Percentiles rank a stretch among this genome's conserved stretches.
Conservation (phyloP, 2,888 invertebrate species). For the Pyralis farinalis region DNA sequence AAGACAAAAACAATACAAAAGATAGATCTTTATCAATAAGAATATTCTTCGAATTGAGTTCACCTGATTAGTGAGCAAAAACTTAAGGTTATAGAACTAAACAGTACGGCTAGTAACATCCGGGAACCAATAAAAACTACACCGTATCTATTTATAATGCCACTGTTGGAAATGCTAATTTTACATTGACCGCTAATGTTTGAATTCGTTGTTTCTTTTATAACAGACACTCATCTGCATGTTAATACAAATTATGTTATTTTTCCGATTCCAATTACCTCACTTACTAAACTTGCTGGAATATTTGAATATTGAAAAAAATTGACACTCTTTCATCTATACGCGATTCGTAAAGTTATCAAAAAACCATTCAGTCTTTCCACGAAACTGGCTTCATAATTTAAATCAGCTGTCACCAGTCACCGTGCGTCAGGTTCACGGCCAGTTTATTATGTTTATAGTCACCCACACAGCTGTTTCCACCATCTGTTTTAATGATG, state of each 20-base stretch:
- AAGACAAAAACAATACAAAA: constrained; percentile 8
- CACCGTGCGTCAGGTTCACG: constrained; percentile 31
- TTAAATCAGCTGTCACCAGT: constrained; percentile 19
- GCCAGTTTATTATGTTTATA: constrained; percentile 26
- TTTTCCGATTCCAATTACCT: no score
- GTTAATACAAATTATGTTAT: no score
- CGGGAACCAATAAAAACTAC: background rate
- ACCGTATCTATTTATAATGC: background rate
- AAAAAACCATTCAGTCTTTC: background rate
- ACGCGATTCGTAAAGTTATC: background rate
- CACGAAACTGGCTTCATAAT: background rate
- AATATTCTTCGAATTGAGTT: background rate
- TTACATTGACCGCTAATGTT: no score
- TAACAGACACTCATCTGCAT: no score
- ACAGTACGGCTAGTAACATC: background rate
- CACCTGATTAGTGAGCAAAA: background rate
- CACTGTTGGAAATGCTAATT: no score
- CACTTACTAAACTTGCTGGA: no score
- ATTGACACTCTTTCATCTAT: no score
- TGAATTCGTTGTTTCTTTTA: no score
- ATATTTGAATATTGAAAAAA: no score
- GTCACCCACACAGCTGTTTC: constrained; percentile 39
- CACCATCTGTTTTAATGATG: constrained; percentile 17
- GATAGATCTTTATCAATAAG: constrained; percentile 6
- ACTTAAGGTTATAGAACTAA: background rate